Percentiles rank a stretch among this genome's conserved stretches.
Evolutionary conservation across 1,140 invertebrate genomes (phyloP).

Genomic region (Vanessa atalanta): DNA sequence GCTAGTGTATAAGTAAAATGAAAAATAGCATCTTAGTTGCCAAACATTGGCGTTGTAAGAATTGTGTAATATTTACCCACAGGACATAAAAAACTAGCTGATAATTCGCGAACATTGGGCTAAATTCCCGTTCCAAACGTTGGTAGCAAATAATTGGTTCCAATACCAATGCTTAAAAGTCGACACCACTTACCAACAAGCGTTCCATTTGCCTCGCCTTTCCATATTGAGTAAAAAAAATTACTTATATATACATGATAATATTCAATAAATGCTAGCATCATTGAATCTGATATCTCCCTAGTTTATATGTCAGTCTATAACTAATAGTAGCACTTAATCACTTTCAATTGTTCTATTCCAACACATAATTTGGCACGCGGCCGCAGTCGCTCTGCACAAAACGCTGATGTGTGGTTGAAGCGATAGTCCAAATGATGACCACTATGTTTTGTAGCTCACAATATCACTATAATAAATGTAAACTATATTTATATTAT

Average conservation of each 20-base stretch:
- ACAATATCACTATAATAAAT: slow-evolving; percentile 4
- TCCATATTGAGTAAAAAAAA: too few relatives aligned
- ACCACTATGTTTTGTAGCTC: slow-evolving; percentile 12
- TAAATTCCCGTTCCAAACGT: too few relatives aligned
- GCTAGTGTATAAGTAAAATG: too few relatives aligned
- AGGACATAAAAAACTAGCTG: too few relatives aligned
- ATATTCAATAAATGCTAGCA: background rate
- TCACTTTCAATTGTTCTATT: slow-evolving; percentile 37
- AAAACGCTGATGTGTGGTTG: slow-evolving; percentile 30
- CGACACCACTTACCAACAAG: too few relatives aligned
- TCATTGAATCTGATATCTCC: background rate
- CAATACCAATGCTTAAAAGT: too few relatives aligned
- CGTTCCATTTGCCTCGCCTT: too few relatives aligned
- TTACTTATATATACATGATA: background rate
- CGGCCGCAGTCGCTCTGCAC: slow-evolving; percentile 23
- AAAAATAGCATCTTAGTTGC: too few relatives aligned
- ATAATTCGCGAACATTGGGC: too few relatives aligned
- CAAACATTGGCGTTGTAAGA: too few relatives aligned
- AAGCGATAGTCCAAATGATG: slow-evolving; percentile 22
- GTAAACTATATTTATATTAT: background rate
- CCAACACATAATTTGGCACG: slow-evolving; percentile 32
- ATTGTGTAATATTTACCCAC: too few relatives aligned
- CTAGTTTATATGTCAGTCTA: slow-evolving; percentile 1
- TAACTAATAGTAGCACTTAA: slow-evolving; percentile 26
- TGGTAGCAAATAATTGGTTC: too few relatives aligned